Conservation (phyloP, 1,140 invertebrate species). For the Magallana angulata region DNA sequence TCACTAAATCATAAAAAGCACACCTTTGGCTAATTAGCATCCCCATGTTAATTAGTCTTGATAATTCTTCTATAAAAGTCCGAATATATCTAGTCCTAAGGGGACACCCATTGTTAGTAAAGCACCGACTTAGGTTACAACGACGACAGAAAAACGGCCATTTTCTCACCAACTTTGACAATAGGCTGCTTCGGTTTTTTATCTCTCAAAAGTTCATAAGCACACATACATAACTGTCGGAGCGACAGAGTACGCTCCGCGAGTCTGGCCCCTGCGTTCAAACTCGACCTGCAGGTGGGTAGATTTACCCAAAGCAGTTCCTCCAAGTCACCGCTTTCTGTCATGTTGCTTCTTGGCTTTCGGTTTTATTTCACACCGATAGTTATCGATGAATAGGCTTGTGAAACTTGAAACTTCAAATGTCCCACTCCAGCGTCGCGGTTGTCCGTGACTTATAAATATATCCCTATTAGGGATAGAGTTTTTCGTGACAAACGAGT, state of each 20-base stretch:
- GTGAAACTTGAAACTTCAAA: conserved; percentile 46
- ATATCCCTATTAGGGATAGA: conserved; percentile 46
- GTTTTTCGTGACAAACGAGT: conserved; percentile 47
- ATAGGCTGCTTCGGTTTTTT: conserved; percentile 3
- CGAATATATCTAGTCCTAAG: conserved; percentile 38
- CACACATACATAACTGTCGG: conserved; percentile 12
- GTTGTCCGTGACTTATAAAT: conserved; percentile 46
- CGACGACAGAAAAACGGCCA: conserved; percentile 5
- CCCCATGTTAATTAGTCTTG: conserved; percentile 9
- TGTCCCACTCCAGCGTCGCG: conserved; percentile 33
- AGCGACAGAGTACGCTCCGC: conserved; percentile 34
- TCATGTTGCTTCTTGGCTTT: conserved; percentile 23
- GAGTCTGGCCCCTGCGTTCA: conserved; percentile 40
- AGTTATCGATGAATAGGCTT: conserved; percentile 38
- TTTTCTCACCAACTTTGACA: conserved; percentile 31
- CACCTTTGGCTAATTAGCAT: conserved; percentile 37
- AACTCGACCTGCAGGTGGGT: conserved; percentile 40
- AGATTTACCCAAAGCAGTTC: conserved; percentile 50
- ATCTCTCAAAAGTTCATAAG: background rate
- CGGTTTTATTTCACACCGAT: conserved; percentile 46
- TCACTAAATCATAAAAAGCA: conserved; percentile 32
- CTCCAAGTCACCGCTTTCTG: conserved; percentile 43
- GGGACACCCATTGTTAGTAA: conserved; percentile 24
- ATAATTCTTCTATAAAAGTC: conserved; percentile 5
- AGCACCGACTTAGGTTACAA: conserved; percentile 41